phyloP scores from a whole-genome alignment of 2,113 vertebrate genomes.

The Phainopepla nitens region DNA sequence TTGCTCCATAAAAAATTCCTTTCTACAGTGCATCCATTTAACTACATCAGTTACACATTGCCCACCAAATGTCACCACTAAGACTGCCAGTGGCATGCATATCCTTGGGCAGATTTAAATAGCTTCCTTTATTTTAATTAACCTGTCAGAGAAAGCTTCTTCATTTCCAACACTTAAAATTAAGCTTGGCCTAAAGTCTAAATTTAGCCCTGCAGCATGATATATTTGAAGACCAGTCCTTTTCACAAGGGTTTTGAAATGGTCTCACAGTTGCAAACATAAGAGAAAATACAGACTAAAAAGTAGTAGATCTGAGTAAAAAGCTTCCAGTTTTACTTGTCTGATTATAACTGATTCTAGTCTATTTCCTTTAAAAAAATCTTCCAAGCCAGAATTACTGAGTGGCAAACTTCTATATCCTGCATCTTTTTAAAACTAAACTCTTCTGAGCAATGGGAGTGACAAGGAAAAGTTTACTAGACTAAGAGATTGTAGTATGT shows the following conservation, averaged over 20 bases:
- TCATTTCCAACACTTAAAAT: conserved; percentile 48
- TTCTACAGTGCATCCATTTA: not conserved
- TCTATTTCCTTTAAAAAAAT: not conserved
- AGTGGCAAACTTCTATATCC: not conserved
- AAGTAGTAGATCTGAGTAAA: not conserved
- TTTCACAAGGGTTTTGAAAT: conserved; percentile 2
- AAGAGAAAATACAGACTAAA: not conserved
- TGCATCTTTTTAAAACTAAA: conserved; percentile 4
- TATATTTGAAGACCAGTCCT: not conserved
- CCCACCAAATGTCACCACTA: not conserved
- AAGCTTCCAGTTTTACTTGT: not conserved
- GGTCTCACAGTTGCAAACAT: not conserved
- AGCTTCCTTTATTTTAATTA: conserved; percentile 52
- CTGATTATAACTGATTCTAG: not conserved
- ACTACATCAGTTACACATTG: not conserved
- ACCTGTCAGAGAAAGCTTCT: conserved; percentile 3
- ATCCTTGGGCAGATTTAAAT: conserved; percentile 38
- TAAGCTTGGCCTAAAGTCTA: conserved; percentile 5
- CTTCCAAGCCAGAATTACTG: not conserved
- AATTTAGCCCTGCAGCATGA: not conserved
- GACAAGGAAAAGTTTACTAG: not conserved
- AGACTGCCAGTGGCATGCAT: not conserved
- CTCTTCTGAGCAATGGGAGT: not conserved
- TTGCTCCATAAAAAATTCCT: not conserved
- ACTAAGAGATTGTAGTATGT: not conserved